These are phyloP conservation scores for Galago senegalensis DNA, from an alignment of 2,797 vertebrate species.

Conservation along the genomic window DNA sequence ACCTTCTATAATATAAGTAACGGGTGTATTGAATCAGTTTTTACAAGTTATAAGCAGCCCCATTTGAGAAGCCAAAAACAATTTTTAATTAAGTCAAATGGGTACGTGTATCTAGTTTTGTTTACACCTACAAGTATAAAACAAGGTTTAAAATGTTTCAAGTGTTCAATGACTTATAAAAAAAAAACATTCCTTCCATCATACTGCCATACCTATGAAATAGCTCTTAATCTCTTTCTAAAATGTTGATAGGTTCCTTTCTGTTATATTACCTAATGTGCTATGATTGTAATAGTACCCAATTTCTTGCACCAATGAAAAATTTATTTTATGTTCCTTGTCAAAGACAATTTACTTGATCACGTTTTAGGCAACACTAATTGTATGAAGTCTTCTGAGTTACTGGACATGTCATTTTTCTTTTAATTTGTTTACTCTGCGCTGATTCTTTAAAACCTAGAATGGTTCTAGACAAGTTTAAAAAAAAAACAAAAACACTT, in stretches of 20 bases:
- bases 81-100: slow-evolving; percentile 64
- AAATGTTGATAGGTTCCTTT: slow-evolving; percentile 53
- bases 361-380: slow-evolving; percentile 9
- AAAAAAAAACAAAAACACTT: slow-evolving; percentile 3
- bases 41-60: slow-evolving; percentile 33
- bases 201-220: slow-evolving; percentile 2
- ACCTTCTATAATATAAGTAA: slow-evolving; percentile 1
- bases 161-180: slow-evolving; percentile 46
- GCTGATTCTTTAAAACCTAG: not conserved
- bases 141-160: slow-evolving; percentile 45
- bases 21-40: not conserved
- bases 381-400: slow-evolving; percentile 39
- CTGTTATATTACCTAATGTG: slow-evolving; percentile 30
- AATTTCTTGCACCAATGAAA: not conserved
- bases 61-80: slow-evolving; percentile 52
- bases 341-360: slow-evolving; percentile 62
- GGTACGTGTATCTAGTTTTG: slow-evolving; percentile 29
- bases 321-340: slow-evolving; percentile 9
- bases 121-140: slow-evolving; percentile 37
- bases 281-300: not conserved
- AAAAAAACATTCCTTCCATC: slow-evolving; percentile 27
- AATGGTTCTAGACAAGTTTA: slow-evolving; percentile 6
- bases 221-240: slow-evolving; percentile 21
- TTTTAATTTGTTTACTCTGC: slow-evolving; percentile 55
- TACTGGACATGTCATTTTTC: slow-evolving; percentile 46